Base-by-base conservation (phyloP, 2,113 vertebrate genomes). In the Pheucticus melanocephalus region DNA sequence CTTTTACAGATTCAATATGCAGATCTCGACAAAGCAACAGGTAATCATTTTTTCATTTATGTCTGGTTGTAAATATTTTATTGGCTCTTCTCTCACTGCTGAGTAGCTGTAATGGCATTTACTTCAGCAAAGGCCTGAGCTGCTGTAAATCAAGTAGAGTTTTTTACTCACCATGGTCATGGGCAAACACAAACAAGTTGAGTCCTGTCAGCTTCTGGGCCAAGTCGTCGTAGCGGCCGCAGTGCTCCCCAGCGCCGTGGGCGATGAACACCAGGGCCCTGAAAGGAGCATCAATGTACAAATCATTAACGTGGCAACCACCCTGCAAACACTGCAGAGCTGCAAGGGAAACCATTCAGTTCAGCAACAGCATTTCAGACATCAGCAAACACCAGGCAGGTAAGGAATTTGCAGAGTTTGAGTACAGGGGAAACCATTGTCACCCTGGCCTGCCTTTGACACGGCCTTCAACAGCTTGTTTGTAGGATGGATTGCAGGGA, bases 231-330 rank as follows among this genome's bases (percentile, higher is more conserved):
- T 99, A 99, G n/a, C 98, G 98, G 81, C 99, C 98, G 23, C 98
- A 98, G 93, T 99, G 99, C 90, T 99, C 99, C 63, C 98, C 99
- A 6, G 99, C 99, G 6, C 99, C 99, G 1, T 99, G 99, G 64
- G 95, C 98, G 50, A 99, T 96, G 45, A 99, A 99, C 93, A 99
- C 97, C 37, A 99, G 97, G 19, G 98, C 99, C 98, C 99, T 99
- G 97, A 31, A 92, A 33, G 81, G 85, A 96, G 47, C 33, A 90
- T 86, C 78, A 97, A 90, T 25, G 63, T 23, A 90, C 16, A 95
- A 57, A 42, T 18, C 66, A 92, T 96, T 69, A 97, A 92, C 6
- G 4, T 50, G 47, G 66, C 61, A 93, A 82, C 40, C 69, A 69
- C 59, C 65, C 42, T 6, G 24, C 75, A 88, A 69, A 85, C 53